Percentiles rank a stretch among this genome's conserved stretches.
phyloP scores from a whole-genome alignment of 2,888 invertebrate species.

The Sceliomorpha sp. region DNA sequence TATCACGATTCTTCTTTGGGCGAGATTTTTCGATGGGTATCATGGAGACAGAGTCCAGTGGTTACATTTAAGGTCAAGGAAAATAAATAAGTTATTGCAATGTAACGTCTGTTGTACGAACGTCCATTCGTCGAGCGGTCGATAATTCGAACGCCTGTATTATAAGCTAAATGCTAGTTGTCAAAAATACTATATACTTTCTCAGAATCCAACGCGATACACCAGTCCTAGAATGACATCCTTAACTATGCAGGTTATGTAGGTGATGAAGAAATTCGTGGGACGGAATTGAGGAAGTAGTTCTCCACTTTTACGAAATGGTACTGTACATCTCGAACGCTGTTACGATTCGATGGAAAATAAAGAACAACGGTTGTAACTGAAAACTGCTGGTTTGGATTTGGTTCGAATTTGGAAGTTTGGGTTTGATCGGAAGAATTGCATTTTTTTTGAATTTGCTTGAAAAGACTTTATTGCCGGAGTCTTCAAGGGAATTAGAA shows the following conservation, averaged over 20 bases:
- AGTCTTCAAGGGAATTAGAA: slow-evolving; percentile 36
- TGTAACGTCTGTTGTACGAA: slow-evolving; percentile 53
- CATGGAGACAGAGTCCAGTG: slow-evolving; percentile 37
- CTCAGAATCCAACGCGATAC: slow-evolving; percentile 22
- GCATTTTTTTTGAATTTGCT: slow-evolving; percentile 9
- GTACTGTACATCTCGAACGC: too few species aligned
- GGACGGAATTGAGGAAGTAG: too few species aligned
- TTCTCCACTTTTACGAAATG: too few species aligned
- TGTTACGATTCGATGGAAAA: background rate
- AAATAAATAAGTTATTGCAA: slow-evolving; percentile 57
- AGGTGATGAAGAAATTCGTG: too few species aligned
- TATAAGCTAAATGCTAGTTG: slow-evolving; percentile 25
- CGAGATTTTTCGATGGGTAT: slow-evolving; percentile 4
- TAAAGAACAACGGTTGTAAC: too few species aligned
- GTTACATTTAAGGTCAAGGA: slow-evolving; percentile 54
- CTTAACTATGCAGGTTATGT: too few species aligned
- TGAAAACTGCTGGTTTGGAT: too few species aligned
- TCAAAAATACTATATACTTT: slow-evolving; percentile 36
- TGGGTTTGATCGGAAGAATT: background rate
- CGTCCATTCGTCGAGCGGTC: slow-evolving; percentile 49
- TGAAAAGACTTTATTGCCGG: slow-evolving; percentile 22
- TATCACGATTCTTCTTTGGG: too few species aligned
- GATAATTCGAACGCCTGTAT: slow-evolving; percentile 51
- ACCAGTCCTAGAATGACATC: background rate
- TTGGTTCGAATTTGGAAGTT: too few species aligned